A percentile compares a stretch with the other conserved stretches of the same genome.
These are phyloP conservation scores for Drosophila pseudotalamancana DNA, from an alignment of 2,888 invertebrate species.

Conservation along the genomic window DNA sequence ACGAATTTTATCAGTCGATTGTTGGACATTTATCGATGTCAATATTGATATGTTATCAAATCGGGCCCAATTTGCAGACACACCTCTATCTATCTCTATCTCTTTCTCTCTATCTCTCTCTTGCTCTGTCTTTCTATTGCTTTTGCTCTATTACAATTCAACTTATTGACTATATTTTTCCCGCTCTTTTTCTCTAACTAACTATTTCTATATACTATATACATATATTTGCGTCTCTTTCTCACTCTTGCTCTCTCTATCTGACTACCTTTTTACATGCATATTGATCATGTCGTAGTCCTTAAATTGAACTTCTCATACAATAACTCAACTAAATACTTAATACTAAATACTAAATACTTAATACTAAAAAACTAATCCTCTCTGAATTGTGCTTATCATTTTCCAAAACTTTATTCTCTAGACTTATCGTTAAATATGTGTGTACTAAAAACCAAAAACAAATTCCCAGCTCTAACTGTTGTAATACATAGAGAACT, in stretches of 20 bases:
- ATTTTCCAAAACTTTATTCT: conserved; percentile 56
- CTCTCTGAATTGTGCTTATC: conserved; percentile 55
- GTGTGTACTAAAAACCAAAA: conserved; percentile 56
- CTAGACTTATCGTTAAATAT: conserved; percentile 57
- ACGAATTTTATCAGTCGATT: conserved; percentile 8
- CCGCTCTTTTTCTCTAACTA: conserved; percentile 17
- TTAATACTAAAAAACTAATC: conserved; percentile 33
- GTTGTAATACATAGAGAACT: conserved; percentile 63
- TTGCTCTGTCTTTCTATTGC: background rate
- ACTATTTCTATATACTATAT: conserved; percentile 9
- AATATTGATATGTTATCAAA: background rate
- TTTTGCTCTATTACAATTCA: conserved; percentile 5
- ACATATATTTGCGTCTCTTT: background rate
- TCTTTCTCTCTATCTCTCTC: background rate
- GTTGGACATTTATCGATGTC: background rate
- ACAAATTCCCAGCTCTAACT: conserved; percentile 54
- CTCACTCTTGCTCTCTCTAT: conserved; percentile 12
- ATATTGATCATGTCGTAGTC: conserved; percentile 64
- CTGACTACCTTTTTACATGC: conserved; percentile 38
- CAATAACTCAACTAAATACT: conserved; percentile 23
- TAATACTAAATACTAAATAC: conserved; percentile 25
- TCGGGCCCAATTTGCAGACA: background rate
- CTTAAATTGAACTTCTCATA: conserved; percentile 52
- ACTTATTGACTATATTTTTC: background rate
- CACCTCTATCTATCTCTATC: conserved; percentile 9